Base-by-base conservation (phyloP, 92 coral and sea anemone genomes). In the Epizoanthus stellaris region DNA sequence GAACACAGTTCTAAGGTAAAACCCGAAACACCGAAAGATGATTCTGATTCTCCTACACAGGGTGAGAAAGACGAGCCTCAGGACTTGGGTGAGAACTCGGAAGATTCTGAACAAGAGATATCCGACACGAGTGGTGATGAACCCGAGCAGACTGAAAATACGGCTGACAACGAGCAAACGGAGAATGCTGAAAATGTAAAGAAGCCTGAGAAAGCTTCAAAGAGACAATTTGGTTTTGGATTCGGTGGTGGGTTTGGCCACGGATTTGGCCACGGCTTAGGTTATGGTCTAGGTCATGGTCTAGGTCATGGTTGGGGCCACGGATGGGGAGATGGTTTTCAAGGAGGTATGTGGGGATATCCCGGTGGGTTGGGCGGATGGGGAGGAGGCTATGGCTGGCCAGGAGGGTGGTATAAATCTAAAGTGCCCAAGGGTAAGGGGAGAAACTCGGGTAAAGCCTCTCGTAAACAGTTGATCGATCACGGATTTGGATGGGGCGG, bases 221-320 rank as follows among this genome's bases (percentile, higher is more conserved):
- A 88, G 84, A 88, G 85, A 74, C 83, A 81, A 17, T 88, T 84
- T 76, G 85, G 89, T 52, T 76, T 85, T 59, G 87, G 77, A 17
- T 42, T 49, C 42, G 39, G 71, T 6, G 86, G 86, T 6, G 86
- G 86, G 6, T 56, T 57, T 61, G 88, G 88, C 4, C 65, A 87
- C 65, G 98, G 94, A 34, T 73, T 67, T 75, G 95, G 91, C n/a
- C 85, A 87, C 73, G 96, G 95, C 5, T 89, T 88, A 86, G 94
- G 91, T 57, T 36, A 83, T 12, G 91, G 82, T 23, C 43, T 57
- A 15, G 97, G 97, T 19, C 90, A 84, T 19, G 89, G 93, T 66
- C 16, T 14, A 9, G 75, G 69, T 6, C 5, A 62, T 69, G 57
- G 57, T 23, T 19, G 3, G 45, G 88, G 90, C 17, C 79, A 80